Evolutionary conservation across 2,888 invertebrate genomes (phyloP).

Genomic region (Nomada hirtipes): DNA sequence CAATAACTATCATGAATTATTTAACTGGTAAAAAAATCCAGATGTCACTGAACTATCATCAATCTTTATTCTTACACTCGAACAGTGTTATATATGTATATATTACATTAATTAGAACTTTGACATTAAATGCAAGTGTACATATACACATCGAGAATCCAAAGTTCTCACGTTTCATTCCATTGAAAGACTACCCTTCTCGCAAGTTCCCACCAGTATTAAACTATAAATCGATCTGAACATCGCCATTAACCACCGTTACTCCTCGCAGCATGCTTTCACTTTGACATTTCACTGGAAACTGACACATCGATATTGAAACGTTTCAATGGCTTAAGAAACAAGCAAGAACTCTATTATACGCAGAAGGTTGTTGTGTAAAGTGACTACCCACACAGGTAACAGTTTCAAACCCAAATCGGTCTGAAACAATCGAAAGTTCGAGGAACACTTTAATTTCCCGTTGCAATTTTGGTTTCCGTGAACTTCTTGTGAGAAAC

Average conservation of each 20-base stretch:
- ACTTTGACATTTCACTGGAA: background rate
- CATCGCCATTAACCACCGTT: slow-evolving; percentile 2
- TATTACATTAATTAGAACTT: background rate
- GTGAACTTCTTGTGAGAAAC: slow-evolving; percentile 6
- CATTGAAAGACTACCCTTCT: background rate
- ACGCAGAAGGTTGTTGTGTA: background rate
- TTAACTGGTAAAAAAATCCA: no score
- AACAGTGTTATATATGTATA: background rate
- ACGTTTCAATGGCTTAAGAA: background rate
- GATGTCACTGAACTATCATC: no score
- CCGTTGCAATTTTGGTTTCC: slow-evolving; percentile 37
- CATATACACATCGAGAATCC: background rate
- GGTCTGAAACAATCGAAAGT: slow-evolving; percentile 12
- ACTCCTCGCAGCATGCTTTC: background rate
- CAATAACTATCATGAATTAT: no score
- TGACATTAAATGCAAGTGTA: background rate
- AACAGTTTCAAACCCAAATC: background rate
- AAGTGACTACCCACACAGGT: background rate
- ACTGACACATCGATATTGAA: background rate
- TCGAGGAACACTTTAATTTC: slow-evolving; percentile 13
- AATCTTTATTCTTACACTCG: background rate
- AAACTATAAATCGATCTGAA: background rate
- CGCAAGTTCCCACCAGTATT: background rate
- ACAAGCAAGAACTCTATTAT: background rate
- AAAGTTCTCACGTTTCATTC: background rate